Evolutionary conservation across 2,113 vertebrate species (phyloP).

Genomic region (Carassius auratus): DNA sequence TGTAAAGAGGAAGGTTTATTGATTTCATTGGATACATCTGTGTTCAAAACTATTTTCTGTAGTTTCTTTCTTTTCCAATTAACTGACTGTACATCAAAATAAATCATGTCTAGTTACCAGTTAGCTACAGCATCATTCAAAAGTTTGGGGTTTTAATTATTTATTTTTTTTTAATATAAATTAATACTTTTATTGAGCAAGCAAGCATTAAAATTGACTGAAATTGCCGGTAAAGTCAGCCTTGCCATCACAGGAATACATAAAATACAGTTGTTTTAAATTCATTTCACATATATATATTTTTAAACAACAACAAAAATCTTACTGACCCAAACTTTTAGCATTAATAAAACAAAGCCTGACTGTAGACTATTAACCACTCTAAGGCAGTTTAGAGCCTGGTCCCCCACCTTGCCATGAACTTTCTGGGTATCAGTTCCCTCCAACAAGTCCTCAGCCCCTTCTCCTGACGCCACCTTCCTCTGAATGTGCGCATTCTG

Average conservation of each 20-base stretch:
- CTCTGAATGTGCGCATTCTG: conserved; percentile 98
- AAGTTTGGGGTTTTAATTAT: too few relatives aligned
- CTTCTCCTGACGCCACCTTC: conserved; percentile 92
- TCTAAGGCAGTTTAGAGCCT: neutral
- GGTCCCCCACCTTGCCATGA: conserved; percentile 86
- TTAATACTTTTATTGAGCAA: too few relatives aligned
- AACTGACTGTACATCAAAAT: neutral
- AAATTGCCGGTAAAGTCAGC: too few relatives aligned
- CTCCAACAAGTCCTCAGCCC: conserved; percentile 87
- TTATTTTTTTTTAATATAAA: too few relatives aligned
- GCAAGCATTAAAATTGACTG: too few relatives aligned
- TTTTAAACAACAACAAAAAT: too few relatives aligned
- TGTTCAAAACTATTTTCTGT: conserved; percentile 6
- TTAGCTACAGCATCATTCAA: neutral
- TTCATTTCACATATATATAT: too few relatives aligned
- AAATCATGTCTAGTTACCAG: neutral
- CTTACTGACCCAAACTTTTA: too few relatives aligned
- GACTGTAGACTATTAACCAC: neutral
- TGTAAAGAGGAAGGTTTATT: neutral
- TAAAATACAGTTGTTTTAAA: too few relatives aligned
- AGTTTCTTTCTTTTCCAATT: neutral
- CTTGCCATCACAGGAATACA: too few relatives aligned
- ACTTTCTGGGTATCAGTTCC: conserved; percentile 89
- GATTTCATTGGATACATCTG: neutral
- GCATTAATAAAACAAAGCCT: neutral